A percentile compares a stretch with the other conserved stretches of the same genome.
Conservation (phyloP, 2,113 vertebrate genomes). For the Rousettus leschenaultii region DNA sequence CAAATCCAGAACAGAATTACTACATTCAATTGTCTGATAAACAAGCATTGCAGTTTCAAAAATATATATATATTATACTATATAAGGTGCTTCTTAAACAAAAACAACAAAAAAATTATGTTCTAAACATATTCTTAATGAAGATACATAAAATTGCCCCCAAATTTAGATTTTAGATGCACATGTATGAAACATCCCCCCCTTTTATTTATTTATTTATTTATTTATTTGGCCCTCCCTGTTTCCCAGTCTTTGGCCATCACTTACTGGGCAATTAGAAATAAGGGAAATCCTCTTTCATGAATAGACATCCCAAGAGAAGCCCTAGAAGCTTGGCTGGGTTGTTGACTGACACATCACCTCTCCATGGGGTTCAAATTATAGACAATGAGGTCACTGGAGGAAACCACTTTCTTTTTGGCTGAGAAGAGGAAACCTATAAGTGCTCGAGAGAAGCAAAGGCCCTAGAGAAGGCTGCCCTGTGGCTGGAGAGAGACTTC, state of each 20-base stretch:
- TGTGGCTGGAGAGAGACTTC: neutral
- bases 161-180: constrained; percentile 66
- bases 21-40: constrained; percentile 85
- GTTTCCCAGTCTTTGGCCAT: constrained; percentile 34
- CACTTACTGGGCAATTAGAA: constrained; percentile 3
- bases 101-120: constrained; percentile 69
- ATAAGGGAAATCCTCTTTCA: constrained; percentile 31
- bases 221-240: neutral
- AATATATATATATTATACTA: constrained; percentile 78
- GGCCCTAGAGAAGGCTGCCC: neutral
- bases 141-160: constrained; percentile 62
- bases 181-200: constrained; percentile 22
- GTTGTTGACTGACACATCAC: neutral
- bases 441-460: neutral
- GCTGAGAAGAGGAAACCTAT: constrained; percentile 19
- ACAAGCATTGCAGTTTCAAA: constrained; percentile 74
- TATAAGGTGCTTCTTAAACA: constrained; percentile 82
- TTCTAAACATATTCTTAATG: constrained; percentile 60
- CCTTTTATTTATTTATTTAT: neutral
- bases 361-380: neutral
- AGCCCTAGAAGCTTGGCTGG: constrained; percentile 15
- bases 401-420: constrained; percentile 18
- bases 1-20: constrained; percentile 72
- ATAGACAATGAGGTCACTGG: neutral
- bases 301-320: constrained; percentile 21